phyloP scores from a whole-genome alignment of 2,113 vertebrate genomes.

The Ochotona princeps region DNA sequence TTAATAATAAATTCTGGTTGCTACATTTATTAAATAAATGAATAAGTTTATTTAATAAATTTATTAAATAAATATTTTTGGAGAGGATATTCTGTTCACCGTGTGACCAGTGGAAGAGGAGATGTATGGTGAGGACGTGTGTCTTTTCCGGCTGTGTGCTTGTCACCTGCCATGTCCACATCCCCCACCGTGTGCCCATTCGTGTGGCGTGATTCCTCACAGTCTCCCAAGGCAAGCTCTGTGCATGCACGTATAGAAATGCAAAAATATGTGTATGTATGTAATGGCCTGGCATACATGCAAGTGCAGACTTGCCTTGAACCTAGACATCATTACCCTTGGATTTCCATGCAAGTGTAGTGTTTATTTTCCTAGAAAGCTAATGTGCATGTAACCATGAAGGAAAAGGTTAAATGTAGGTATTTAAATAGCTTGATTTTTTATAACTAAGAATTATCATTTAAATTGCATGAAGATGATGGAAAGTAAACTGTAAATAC shows the following conservation, averaged over 20 bases:
- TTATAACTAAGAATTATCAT: not conserved
- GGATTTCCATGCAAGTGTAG: not conserved
- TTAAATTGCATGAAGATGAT: not conserved
- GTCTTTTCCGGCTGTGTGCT: not conserved
- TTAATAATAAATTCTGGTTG: no score
- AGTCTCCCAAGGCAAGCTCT: not conserved
- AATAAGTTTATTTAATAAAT: no score
- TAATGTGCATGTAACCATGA: not conserved
- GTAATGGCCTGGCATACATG: not conserved
- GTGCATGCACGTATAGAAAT: not conserved
- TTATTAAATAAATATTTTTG: no score
- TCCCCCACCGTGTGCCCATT: not conserved
- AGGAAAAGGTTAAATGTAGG: not conserved
- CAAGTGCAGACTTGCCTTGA: not conserved
- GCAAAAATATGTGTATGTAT: not conserved
- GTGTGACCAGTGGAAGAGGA: not conserved
- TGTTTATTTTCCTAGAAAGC: not conserved
- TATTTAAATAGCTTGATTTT: not conserved
- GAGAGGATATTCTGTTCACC: not conserved
- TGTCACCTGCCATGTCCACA: not conserved
- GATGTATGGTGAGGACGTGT: not conserved
- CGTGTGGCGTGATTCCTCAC: not conserved
- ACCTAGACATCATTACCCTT: not conserved
- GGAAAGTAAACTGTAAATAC: not conserved
- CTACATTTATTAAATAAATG: no score